These are phyloP conservation scores for Papilio dardanus DNA, from an alignment of 1,140 invertebrate genomes.

Conservation along the genomic window DNA sequence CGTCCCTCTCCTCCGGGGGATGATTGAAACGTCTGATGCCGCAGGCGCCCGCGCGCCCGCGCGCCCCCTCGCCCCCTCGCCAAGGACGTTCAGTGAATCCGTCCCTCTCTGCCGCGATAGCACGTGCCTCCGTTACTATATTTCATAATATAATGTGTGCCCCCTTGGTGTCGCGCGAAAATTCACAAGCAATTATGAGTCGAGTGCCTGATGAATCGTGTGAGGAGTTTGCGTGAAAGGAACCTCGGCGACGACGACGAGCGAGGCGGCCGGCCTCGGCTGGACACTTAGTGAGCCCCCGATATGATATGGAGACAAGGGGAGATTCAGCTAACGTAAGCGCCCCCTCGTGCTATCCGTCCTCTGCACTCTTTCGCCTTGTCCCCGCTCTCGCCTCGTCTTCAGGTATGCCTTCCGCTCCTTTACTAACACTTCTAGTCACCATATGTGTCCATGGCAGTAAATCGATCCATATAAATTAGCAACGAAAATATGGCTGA, in stretches of 20 bases:
- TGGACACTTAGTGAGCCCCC: conserved; percentile 67
- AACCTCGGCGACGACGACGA: conserved; percentile 59
- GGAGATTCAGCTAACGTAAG: conserved; percentile 62
- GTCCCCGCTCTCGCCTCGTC: conserved; percentile 58
- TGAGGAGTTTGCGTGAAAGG: conserved; percentile 75
- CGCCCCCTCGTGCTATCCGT: conserved; percentile 73
- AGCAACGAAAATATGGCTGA: neutral
- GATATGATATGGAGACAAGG: conserved; percentile 78
- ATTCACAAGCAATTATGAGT: conserved; percentile 78
- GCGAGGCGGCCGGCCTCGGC: conserved; percentile 56
- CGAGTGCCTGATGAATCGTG: conserved; percentile 78
- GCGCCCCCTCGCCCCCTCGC: conserved; percentile 72
- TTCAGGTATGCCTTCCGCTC: conserved; percentile 60
- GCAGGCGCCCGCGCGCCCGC: conserved; percentile 72
- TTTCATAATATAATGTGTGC: conserved; percentile 81
- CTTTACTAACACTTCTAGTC: neutral
- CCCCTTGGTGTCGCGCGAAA: conserved; percentile 74
- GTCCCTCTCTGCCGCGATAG: conserved; percentile 80
- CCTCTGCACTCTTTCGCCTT: conserved; percentile 68
- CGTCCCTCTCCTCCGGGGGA: conserved; percentile 70
- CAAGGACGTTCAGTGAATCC: conserved; percentile 82
- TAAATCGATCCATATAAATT: neutral
- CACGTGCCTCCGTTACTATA: conserved; percentile 80
- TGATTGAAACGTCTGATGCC: conserved; percentile 82
- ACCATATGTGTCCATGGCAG: too few relatives aligned